A percentile compares a stretch with the other conserved stretches of the same genome.
Evolutionary conservation across 1,140 invertebrate species (phyloP).

Genomic region (Hypsibius dujardini): DNA sequence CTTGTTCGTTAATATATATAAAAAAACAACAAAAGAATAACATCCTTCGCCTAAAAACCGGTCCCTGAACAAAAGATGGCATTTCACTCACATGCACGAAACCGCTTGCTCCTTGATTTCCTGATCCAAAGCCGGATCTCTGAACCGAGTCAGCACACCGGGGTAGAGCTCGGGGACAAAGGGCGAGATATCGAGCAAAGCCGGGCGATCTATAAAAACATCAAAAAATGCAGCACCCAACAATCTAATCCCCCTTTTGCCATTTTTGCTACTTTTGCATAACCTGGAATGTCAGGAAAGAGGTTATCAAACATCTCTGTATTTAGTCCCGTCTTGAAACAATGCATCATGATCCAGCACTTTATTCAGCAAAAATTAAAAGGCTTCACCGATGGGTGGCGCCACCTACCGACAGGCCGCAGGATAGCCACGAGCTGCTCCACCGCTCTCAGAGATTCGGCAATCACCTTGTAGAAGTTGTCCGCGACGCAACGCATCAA

Average conservation of each 20-base stretch:
- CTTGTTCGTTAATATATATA: background rate
- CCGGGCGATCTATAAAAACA: slow-evolving; percentile 28
- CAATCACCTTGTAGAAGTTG: slow-evolving; percentile 94
- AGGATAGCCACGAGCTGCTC: slow-evolving; percentile 88
- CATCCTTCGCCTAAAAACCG: background rate
- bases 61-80: background rate
- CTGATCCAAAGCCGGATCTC: slow-evolving; percentile 90
- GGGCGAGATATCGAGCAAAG: slow-evolving; percentile 53
- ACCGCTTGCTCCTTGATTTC: slow-evolving; percentile 96
- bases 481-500: slow-evolving; percentile 42
- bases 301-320: background rate
- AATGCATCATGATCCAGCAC: slow-evolving; percentile 17
- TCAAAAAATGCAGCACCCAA: slow-evolving; percentile 30
- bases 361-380: background rate
- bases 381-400: slow-evolving; percentile 3
- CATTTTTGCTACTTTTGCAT: background rate
- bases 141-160: slow-evolving; percentile 55
- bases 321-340: slow-evolving; percentile 17
- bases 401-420: slow-evolving; percentile 52
- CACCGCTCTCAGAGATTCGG: slow-evolving; percentile 74
- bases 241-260: slow-evolving; percentile 16
- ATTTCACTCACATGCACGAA: slow-evolving; percentile 54
- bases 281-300: background rate
- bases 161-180: slow-evolving; percentile 65
- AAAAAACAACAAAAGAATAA: background rate